Evolutionary conservation across 2,113 vertebrate genomes (phyloP), one percentile per base, ranked within the genome.

Genomic region (Leiothrix lutea): DNA sequence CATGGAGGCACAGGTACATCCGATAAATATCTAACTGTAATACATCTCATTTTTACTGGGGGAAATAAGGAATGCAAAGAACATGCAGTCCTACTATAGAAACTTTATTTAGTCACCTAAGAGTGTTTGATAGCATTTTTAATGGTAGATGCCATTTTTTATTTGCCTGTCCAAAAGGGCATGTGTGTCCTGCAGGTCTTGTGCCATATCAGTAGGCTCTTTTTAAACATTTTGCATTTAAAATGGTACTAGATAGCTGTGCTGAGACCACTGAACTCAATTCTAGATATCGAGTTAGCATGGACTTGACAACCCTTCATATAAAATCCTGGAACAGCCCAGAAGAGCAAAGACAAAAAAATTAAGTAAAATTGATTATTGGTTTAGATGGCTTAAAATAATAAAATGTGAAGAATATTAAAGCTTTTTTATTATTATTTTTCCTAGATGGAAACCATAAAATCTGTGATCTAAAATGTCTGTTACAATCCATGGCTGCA

Each of bases 341-440:
- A 81, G 83, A 90, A 67, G 57, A 88, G 17, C 11, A 24, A 33
- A 69, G 24, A 69, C 35, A 36, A 92, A 93, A 93, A 95, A 78
- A 62, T 26, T 44, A 80, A 73, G 14, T 65, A 38, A 93, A 78
- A 65, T 3, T 71, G 17, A 71, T 88, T 77, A 3, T 31, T 18
- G 45, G 45, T 90, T 90, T 92, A 91, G 65, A 80, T 14, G 5
- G 9, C 25, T 83, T 85, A 84, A 94, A 94, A 88, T 86, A 89
- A 94, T 31, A 90, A 94, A 84, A 3, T 40, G 11, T 18, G 42
- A 95, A 89, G 38, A 88, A 29, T 36, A 93, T 19, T 84, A 62
- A 95, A 88, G 33, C 9, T n/a, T 80, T 94, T 84, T 92, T 53
- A 90, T 79, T 47, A 88, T 44, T 81, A 69, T n/a, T 78, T 85